Evolutionary conservation across 37 sponge, comb jelly and placozoan genomes (phyloP), one percentile per base, ranked within the genome.

Genomic region (Chondrosia reniformis): DNA sequence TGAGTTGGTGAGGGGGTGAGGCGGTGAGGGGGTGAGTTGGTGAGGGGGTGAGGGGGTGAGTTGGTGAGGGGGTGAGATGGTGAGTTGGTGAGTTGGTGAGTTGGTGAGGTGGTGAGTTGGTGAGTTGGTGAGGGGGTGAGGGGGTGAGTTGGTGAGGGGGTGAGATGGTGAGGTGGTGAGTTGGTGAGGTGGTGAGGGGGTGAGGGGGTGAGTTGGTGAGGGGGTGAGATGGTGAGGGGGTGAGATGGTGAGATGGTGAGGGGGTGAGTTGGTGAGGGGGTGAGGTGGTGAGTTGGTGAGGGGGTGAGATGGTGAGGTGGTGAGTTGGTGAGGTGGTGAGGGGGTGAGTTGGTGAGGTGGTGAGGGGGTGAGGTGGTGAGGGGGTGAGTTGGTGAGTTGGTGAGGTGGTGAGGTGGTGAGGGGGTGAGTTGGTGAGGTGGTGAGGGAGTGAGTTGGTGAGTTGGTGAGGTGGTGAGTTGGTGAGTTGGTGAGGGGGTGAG

Each of bases 81-180:
- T 27, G 67, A 33, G 67, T 8, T 66, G 17, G 33, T 43, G 72
- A 69, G 2, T 1, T 32, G 22, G 34, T 39, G 74, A 39, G 71
- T 69, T 34, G 33, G 71, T 36, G 31, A 22, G 31, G 28, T 24
- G 28, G 31, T 27, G 67, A 33, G 67, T 66, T 32, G 8, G 42
- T 69, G 71, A 39, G 71, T 69, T 15, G 5, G 71, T 33, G 71
- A 39, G 71, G 33, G 71, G 44, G 74, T 75, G 76, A 0, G 1
- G 28, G 55, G 12, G 39, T 6, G 58, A 28, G 9, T 66, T 32
- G 8, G 42, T 69, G 71, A 39, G 71, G 33, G 42, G 5, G 71
- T 33, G 71, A 39, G 71, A 39, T 34, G 44, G 74, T 75, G 76
- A 0, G 1, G 28, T 33, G 12, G 39, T 6, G 58, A 28, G 9